Percentiles rank a stretch among this genome's conserved stretches.
Evolutionary conservation across 2,797 vertebrate genomes (phyloP).

Genomic region (Novumbra hubbsi): DNA sequence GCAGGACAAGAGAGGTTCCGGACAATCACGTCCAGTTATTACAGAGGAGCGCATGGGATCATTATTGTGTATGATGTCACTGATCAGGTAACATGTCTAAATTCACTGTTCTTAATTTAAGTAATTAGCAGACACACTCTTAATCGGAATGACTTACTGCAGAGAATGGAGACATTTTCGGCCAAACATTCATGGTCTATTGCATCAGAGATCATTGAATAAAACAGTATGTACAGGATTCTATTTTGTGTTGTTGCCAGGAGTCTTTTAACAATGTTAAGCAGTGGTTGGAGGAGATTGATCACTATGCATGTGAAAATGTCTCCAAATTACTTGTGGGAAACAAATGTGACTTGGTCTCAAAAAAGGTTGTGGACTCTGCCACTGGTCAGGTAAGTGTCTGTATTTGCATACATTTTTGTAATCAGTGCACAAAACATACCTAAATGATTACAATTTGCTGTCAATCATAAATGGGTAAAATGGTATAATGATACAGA

Average conservation of each 20-base stretch:
- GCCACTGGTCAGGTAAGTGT: constrained; percentile 69
- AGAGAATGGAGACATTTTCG: no score
- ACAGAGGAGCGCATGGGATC: constrained; percentile 66
- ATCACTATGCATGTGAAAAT: constrained; percentile 76
- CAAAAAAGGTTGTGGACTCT: constrained; percentile 77
- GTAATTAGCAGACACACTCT: no score
- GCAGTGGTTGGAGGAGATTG: constrained; percentile 80
- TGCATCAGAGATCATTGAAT: not conserved
- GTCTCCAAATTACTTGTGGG: constrained; percentile 78
- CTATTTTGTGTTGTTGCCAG: constrained; percentile 39
- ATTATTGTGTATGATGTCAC: constrained; percentile 67
- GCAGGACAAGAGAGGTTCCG: constrained; percentile 79
- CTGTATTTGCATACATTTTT: not conserved
- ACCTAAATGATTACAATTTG: not conserved
- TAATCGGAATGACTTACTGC: no score
- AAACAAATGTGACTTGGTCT: constrained; percentile 77
- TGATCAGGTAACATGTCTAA: constrained; percentile 50
- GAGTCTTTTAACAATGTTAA: constrained; percentile 79
- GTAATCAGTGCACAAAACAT: constrained; percentile 4
- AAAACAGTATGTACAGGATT: not conserved
- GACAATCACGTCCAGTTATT: constrained; percentile 71
- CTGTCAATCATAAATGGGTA: not conserved
- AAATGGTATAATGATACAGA: not conserved
- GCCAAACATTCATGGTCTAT: not conserved
- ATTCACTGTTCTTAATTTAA: no score